These are phyloP conservation scores for Syngnathus rostellatus DNA, from an alignment of 2,797 vertebrate species.

Conservation along the genomic window DNA sequence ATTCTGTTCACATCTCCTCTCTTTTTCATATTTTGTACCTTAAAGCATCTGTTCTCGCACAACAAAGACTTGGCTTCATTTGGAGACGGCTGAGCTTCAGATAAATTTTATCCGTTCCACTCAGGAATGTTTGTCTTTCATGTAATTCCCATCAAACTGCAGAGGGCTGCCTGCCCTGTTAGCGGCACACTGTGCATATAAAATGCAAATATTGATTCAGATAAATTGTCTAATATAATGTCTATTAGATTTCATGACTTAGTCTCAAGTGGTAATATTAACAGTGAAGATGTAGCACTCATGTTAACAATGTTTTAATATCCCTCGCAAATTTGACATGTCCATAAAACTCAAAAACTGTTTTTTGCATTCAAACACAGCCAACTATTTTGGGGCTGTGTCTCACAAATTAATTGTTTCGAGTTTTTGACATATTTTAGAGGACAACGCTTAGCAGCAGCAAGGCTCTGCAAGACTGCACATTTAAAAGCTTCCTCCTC, in stretches of 20 bases:
- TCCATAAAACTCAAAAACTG: background rate
- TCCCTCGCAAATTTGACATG: background rate
- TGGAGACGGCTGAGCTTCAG: slow-evolving; percentile 7
- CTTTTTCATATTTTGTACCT: slow-evolving; percentile 22
- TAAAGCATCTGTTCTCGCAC: slow-evolving; percentile 21
- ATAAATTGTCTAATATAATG: background rate
- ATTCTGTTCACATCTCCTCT: slow-evolving; percentile 28
- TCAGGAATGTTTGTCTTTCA: slow-evolving; percentile 42
- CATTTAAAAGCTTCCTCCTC: slow-evolving; percentile 12
- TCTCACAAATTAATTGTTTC: slow-evolving; percentile 48
- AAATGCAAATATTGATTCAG: background rate
- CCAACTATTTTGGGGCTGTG: slow-evolving; percentile 7
- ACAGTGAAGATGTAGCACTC: background rate
- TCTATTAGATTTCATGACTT: background rate
- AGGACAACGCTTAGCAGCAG: slow-evolving; percentile 48
- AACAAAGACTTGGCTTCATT: slow-evolving; percentile 13
- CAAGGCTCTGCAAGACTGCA: slow-evolving; percentile 36
- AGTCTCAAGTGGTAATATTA: background rate
- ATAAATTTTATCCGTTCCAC: slow-evolving; percentile 48
- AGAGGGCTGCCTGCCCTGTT: slow-evolving; percentile 5
- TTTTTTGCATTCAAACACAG: slow-evolving; percentile 24
- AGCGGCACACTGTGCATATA: background rate
- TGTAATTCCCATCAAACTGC: slow-evolving; percentile 47
- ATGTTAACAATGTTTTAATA: background rate
- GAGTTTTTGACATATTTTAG: slow-evolving; percentile 40